Conservation (phyloP, 2,888 invertebrate species). For the Tinea semifulvella region DNA sequence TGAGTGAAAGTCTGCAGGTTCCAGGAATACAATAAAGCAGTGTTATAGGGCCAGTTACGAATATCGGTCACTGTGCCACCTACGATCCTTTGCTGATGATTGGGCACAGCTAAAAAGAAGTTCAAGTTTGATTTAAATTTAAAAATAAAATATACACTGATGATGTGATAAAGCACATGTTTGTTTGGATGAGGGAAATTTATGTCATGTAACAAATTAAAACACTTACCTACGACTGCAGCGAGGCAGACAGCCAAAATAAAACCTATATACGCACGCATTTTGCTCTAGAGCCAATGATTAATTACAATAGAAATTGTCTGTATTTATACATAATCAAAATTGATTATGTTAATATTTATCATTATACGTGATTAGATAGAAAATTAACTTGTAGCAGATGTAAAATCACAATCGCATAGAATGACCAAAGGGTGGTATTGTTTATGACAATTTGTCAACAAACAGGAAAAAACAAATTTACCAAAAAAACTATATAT, state of each 20-base stretch:
- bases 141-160: no score
- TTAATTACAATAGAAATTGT: neutral
- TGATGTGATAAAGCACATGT: no score
- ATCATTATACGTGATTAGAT: slow-evolving; percentile 8
- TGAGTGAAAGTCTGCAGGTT: slow-evolving; percentile 8
- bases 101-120: neutral
- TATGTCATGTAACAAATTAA: neutral
- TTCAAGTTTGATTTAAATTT: neutral
- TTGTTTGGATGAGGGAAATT: no score
- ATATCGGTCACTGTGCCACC: slow-evolving; percentile 1
- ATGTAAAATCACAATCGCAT: neutral
- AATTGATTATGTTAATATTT: neutral
- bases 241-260: slow-evolving; percentile 4
- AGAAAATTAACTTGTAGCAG: neutral
- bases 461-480: neutral
- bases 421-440: neutral
- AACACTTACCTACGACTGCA: neutral
- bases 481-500: neutral
- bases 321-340: slow-evolving; percentile 4
- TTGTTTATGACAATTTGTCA: no score
- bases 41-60: neutral
- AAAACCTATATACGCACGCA: neutral
- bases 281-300: neutral
- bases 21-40: slow-evolving; percentile 6
- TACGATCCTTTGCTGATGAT: slow-evolving; percentile 10